Evolutionary conservation across 2,113 vertebrate species (phyloP), one percentile per base, ranked within the genome.

Genomic region (Mastomys coucha): DNA sequence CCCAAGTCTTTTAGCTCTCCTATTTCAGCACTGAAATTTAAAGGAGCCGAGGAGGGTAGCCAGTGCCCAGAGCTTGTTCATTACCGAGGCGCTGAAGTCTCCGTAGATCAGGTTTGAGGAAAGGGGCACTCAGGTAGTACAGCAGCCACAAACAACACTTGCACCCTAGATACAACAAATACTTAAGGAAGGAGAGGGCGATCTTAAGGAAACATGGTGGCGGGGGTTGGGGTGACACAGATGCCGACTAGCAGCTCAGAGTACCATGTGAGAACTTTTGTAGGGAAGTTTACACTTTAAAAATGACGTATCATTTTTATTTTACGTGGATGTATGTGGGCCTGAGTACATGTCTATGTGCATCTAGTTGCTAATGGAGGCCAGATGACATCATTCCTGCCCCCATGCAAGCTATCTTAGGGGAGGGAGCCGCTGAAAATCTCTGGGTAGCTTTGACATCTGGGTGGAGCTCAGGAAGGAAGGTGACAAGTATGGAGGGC

Each of bases 1-100:
- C 78, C 81, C 63, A 97, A 94, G 95, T 93, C 65, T 96, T 95
- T 97, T 70, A 85, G 94, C 90, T 78, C 87, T 91, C 42, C 67
- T 92, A 81, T 77, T 86, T 84, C 87, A 80, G 91, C 86, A 91
- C 60, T 89, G 92, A 93, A 96, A 96, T 80, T 81, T 86, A 95
- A 94, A 90, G 28, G 77, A 92, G 56, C 36, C 19, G 39, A 93
- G 72, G 28, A 88, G 33, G 42, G n/a, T 56, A 80, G 86, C 88
- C 60, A 72, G 1, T 56, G 13, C 77, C 88, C 63, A 78, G 24
- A 31, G 76, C 91, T 95, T 93, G n/a, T 53, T 96, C 60, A 51
- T 77, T 36, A n/a, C 11, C 16, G 49, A 73, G 81, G 81, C 33
- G 92, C 53, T 56, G 26, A 4, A 33, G 75, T 84, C 73, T 84